These are phyloP conservation scores for Nebria ingens DNA, from an alignment of 1,140 invertebrate species.

Conservation along the genomic window DNA sequence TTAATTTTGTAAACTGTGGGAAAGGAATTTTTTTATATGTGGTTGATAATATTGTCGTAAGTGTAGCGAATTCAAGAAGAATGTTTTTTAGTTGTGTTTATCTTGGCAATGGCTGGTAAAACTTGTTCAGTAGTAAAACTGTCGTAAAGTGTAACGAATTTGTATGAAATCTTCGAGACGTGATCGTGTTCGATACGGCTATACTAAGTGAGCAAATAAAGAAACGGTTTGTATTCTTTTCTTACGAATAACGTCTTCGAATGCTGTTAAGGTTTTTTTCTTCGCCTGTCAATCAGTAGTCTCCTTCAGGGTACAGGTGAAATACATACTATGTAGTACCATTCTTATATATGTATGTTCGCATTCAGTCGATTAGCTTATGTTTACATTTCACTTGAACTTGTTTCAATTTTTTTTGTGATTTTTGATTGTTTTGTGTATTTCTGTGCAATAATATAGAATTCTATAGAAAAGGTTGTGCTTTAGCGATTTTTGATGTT, in stretches of 20 bases:
- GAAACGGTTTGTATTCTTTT: not conserved
- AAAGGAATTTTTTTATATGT: too few relatives aligned
- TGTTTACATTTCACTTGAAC: not conserved
- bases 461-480: not conserved
- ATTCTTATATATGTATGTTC: not conserved
- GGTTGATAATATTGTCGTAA: too few relatives aligned
- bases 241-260: too few relatives aligned
- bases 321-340: not conserved
- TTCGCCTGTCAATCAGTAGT: not conserved
- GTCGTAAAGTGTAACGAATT: not conserved
- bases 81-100: too few relatives aligned
- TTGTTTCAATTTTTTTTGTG: not conserved
- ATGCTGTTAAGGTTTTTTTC: not conserved
- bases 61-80: too few relatives aligned
- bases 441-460: not conserved
- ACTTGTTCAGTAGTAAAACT: not conserved
- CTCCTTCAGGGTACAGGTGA: not conserved
- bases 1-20: too few relatives aligned
- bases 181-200: not conserved
- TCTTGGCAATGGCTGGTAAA: too few relatives aligned
- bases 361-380: not conserved
- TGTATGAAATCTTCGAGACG: not conserved
- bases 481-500: not conserved
- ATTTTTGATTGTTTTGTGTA: not conserved
- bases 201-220: not conserved